Percentiles rank a stretch among this genome's conserved stretches.
Evolutionary conservation across 2,797 vertebrate species (phyloP).

Genomic region (Eulemur mongoz): DNA sequence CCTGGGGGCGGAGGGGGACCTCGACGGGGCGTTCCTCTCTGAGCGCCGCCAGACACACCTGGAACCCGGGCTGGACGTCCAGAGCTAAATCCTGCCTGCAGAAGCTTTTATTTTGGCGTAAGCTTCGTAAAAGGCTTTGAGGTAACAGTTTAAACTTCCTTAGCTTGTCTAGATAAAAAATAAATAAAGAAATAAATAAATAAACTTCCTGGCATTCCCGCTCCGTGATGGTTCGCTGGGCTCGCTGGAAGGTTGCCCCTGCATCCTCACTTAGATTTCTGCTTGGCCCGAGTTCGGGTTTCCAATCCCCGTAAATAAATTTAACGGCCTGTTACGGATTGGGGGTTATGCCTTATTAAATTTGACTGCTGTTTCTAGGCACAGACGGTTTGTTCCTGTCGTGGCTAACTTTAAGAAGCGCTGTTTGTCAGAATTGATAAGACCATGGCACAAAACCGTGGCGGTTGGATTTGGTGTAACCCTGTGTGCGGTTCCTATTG

Average conservation of each 20-base stretch:
- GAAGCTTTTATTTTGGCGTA: neutral
- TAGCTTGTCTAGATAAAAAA: too few relatives aligned
- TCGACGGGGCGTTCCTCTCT: neutral
- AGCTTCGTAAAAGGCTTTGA: neutral
- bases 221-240: neutral
- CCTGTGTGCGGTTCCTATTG: slow-evolving; percentile 84
- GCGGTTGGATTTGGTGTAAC: slow-evolving; percentile 82
- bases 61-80: neutral
- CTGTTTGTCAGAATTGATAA: neutral
- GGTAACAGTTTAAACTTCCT: neutral
- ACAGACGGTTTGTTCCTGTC: slow-evolving; percentile 71
- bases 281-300: neutral
- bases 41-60: neutral
- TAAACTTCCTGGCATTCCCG: too few relatives aligned
- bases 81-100: neutral
- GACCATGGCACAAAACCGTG: slow-evolving; percentile 76
- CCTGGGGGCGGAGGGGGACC: neutral
- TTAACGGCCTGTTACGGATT: neutral
- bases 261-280: neutral
- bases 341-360: neutral
- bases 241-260: neutral
- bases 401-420: neutral
- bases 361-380: neutral
- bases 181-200: too few relatives aligned
- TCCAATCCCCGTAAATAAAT: neutral